A percentile compares a stretch with the other conserved stretches of the same genome.
Conservation (phyloP, 2,888 invertebrate genomes). For the Watsonalla cultraria region DNA sequence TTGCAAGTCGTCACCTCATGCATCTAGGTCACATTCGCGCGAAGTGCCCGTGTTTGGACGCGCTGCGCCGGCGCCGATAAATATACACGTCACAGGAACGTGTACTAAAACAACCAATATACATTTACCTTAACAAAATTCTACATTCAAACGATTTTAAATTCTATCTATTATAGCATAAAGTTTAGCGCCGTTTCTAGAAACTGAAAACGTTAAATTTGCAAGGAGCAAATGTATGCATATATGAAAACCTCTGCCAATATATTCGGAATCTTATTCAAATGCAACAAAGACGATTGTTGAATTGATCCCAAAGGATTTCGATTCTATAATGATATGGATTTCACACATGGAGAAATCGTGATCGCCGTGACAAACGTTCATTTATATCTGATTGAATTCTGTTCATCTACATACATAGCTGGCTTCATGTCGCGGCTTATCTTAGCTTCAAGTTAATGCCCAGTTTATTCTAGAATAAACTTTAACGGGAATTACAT, state of each 20-base stretch:
- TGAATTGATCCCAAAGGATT: constrained; percentile 5
- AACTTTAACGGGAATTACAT: not conserved
- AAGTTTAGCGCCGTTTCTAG: not conserved
- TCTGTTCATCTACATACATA: constrained; percentile 22
- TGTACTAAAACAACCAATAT: constrained; percentile 24
- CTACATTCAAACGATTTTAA: constrained; percentile 5
- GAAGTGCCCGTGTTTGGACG: constrained; percentile 60
- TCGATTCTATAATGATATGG: constrained; percentile 26
- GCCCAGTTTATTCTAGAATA: not conserved
- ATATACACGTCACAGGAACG: constrained; percentile 66
- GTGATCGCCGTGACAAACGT: constrained; percentile 52
- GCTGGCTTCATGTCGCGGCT: constrained; percentile 5
- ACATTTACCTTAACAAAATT: constrained; percentile 2
- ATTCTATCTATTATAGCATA: not conserved
- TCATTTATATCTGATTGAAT: constrained; percentile 42
- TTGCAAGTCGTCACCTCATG: constrained; percentile 27
- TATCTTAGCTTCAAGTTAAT: not conserved
- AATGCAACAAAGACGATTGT: constrained; percentile 4
- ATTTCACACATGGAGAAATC: constrained; percentile 43
- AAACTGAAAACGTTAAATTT: not conserved
- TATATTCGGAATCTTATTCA: constrained; percentile 13
- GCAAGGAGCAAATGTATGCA: not conserved
- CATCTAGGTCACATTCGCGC: constrained; percentile 72
- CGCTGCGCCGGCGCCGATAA: constrained; percentile 63
- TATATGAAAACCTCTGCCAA: constrained; percentile 11